A percentile compares a stretch with the other conserved stretches of the same genome.
Conservation (phyloP, 2,888 invertebrate species). For the Neria commutata region DNA sequence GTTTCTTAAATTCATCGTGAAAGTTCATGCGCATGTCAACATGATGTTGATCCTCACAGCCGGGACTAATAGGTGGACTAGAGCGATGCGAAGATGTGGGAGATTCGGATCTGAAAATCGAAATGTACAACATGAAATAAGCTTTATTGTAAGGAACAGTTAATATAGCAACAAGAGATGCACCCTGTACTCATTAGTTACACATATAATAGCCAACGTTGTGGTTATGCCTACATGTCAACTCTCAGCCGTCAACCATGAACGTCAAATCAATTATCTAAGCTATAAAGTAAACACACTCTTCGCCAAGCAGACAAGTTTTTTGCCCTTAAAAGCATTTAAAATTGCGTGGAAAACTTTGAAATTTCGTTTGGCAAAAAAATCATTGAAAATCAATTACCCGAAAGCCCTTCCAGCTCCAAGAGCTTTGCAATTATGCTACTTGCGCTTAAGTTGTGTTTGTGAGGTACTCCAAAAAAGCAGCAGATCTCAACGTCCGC, state of each 20-base stretch:
- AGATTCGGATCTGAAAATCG: slow-evolving; percentile 59
- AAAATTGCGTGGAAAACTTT: neutral
- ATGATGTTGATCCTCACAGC: slow-evolving; percentile 74
- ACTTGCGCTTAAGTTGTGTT: neutral
- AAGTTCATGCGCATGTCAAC: slow-evolving; percentile 64
- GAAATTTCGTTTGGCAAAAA: neutral
- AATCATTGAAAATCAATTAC: slow-evolving; percentile 26
- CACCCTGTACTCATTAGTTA: too few species aligned
- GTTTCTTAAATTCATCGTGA: slow-evolving; percentile 61
- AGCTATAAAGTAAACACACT: slow-evolving; percentile 32
- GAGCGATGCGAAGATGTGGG: slow-evolving; percentile 70
- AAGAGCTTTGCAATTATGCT: slow-evolving; percentile 9
- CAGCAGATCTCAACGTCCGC: neutral
- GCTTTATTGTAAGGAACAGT: neutral
- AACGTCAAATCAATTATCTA: slow-evolving; percentile 34
- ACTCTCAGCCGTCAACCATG: neutral
- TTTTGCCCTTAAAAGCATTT: neutral
- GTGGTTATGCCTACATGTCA: neutral
- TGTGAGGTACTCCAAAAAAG: slow-evolving; percentile 1
- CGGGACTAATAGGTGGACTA: slow-evolving; percentile 85
- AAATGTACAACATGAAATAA: neutral
- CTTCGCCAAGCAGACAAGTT: too few species aligned
- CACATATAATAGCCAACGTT: neutral
- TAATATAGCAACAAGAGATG: slow-evolving; percentile 1
- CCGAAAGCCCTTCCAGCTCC: slow-evolving; percentile 3